Percentiles rank a stretch among this genome's conserved stretches.
Evolutionary conservation across 23 tunicate species (phyloP).

Genomic region (Trididemnum clinides): DNA sequence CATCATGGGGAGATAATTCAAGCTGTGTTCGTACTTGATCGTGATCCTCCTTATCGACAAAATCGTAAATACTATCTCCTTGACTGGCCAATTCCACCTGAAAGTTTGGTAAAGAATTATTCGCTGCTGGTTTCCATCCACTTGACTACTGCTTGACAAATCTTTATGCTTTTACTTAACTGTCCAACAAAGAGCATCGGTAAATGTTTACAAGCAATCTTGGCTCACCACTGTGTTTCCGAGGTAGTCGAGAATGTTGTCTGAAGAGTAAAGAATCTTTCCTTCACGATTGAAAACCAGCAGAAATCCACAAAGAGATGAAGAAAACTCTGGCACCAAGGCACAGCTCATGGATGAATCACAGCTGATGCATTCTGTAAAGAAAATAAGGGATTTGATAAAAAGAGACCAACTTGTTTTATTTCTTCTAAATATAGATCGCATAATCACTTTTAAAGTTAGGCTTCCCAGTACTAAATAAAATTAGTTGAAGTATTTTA

Average conservation of each 20-base stretch:
- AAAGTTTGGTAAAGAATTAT: no score
- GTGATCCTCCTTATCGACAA: constrained; percentile 97
- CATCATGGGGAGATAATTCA: constrained; percentile 81
- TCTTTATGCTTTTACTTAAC: no score
- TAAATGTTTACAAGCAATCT: not conserved
- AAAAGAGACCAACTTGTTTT: not conserved
- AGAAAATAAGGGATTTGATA: no score
- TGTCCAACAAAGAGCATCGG: no score
- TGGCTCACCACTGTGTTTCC: constrained; percentile 99
- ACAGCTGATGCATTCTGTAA: constrained; percentile 87
- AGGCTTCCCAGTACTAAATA: no score
- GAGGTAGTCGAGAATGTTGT: constrained; percentile 93
- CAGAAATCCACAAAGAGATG: constrained; percentile 86
- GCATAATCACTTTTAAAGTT: not conserved
- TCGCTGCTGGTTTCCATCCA: no score
- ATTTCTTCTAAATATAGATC: not conserved
- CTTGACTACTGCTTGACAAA: no score
- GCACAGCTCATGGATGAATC: constrained; percentile 78
- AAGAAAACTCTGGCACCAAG: constrained; percentile 79
- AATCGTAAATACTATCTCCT: constrained; percentile 95
- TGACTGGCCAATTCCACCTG: constrained; percentile 97
- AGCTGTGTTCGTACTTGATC: constrained; percentile 90
- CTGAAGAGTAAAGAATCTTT: constrained; percentile 83
- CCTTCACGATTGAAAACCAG: constrained; percentile 93
- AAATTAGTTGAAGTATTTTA: no score